Evolutionary conservation across 2,797 vertebrate species (phyloP).

Genomic region (Neostethus bicornis): DNA sequence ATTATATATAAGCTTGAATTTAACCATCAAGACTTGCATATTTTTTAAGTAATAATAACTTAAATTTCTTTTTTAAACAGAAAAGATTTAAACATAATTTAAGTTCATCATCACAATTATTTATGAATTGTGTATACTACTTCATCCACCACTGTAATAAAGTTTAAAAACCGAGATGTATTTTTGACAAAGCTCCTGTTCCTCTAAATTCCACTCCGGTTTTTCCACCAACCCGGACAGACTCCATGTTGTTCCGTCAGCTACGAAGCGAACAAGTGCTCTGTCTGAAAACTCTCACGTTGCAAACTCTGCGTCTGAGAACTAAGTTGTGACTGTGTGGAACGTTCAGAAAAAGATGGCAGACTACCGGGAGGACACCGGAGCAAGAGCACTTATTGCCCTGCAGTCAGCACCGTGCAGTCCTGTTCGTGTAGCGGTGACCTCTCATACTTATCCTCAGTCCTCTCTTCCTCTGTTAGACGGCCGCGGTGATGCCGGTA

Average conservation of each 20-base stretch:
- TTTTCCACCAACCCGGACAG: conserved; percentile 58
- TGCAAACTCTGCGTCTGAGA: conserved; percentile 68
- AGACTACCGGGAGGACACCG: conserved; percentile 92
- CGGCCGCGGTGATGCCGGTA: conserved; percentile 47
- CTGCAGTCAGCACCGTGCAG: conserved; percentile 92
- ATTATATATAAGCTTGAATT: too few species aligned
- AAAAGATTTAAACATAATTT: too few species aligned
- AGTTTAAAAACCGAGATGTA: too few species aligned
- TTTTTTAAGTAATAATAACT: too few species aligned
- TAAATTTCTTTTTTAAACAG: too few species aligned
- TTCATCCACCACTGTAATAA: too few species aligned
- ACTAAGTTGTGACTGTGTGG: conserved; percentile 59
- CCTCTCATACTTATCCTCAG: conserved; percentile 74
- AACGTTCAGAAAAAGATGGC: conserved; percentile 84
- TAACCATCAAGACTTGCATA: too few species aligned
- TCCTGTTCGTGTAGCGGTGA: conserved; percentile 80
- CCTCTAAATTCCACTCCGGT: conserved; percentile 50
- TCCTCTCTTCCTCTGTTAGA: conserved; percentile 66
- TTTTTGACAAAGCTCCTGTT: too few species aligned
- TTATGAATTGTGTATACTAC: too few species aligned
- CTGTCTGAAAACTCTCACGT: conserved; percentile 77
- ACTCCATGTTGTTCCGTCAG: conserved; percentile 83
- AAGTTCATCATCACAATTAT: too few species aligned
- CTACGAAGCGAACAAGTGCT: conserved; percentile 73
- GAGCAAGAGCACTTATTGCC: conserved; percentile 88